Evolutionary conservation across 2,797 vertebrate genomes (phyloP).

Genomic region (Spinus olivaceus): DNA sequence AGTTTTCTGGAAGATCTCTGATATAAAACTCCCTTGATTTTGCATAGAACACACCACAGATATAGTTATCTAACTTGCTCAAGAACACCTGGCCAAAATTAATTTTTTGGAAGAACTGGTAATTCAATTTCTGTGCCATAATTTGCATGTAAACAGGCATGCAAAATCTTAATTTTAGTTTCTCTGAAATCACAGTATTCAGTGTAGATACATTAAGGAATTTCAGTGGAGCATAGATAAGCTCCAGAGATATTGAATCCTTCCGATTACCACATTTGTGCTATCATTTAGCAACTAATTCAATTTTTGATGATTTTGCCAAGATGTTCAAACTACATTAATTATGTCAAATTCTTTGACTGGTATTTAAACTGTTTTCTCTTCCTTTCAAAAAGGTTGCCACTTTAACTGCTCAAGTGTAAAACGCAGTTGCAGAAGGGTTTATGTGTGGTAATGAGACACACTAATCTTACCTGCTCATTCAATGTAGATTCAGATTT

Average conservation of each 20-base stretch:
- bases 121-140: constrained; percentile 36
- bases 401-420: not conserved
- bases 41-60: not conserved
- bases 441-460: not conserved
- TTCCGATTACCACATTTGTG: not conserved
- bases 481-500: constrained; percentile 44
- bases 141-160: constrained; percentile 24
- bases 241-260: constrained; percentile 22
- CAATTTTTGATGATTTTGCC: constrained; percentile 42
- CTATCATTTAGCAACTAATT: constrained; percentile 39
- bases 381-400: constrained; percentile 6
- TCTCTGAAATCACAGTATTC: constrained; percentile 35
- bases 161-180: constrained; percentile 47
- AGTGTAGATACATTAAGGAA: constrained; percentile 26
- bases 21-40: not conserved
- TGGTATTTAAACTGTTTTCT: constrained; percentile 24
- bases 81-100: not conserved
- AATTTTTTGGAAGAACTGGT: constrained; percentile 23
- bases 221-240: constrained; percentile 46
- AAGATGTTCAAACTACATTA: constrained; percentile 9
- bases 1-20: not conserved
- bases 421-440: not conserved
- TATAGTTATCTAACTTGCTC: not conserved
- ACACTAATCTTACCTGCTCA: constrained; percentile 9
- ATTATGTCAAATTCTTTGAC: constrained; percentile 31